Evolutionary conservation across 2,113 vertebrate species (phyloP).

Genomic region (Oncorhynchus masou): DNA sequence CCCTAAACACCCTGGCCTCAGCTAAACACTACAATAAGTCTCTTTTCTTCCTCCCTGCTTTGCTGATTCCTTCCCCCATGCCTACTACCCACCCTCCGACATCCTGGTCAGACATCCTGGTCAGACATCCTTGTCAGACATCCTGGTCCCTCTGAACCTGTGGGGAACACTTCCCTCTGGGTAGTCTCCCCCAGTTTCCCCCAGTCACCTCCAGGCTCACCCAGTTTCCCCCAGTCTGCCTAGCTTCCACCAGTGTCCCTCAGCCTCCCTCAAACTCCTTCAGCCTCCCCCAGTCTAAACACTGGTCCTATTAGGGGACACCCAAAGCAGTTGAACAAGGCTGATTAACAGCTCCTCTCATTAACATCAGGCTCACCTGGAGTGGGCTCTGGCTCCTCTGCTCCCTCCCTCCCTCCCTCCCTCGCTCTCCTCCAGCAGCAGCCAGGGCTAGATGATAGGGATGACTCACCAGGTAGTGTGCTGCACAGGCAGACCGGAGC

Average conservation of each 20-base stretch:
- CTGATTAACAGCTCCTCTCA: conserved; percentile 10
- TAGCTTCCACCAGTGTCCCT: neutral
- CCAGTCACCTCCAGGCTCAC: neutral
- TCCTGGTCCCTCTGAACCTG: too few relatives aligned
- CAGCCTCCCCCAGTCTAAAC: neutral
- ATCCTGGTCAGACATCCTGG: too few relatives aligned
- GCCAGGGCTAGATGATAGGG: neutral
- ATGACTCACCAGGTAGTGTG: neutral
- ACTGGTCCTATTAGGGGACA: neutral
- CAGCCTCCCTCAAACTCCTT: neutral
- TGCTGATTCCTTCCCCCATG: too few relatives aligned
- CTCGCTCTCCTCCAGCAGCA: neutral
- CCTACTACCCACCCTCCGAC: too few relatives aligned
- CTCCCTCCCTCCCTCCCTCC: neutral
- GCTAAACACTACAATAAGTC: conserved; percentile 3
- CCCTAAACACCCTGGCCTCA: conserved; percentile 19
- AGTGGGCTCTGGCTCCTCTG: neutral
- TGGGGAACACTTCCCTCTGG: too few relatives aligned
- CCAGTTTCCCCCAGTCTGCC: neutral
- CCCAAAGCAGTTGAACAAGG: neutral
- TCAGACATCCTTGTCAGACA: too few relatives aligned
- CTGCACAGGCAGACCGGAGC: neutral
- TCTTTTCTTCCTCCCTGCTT: conserved; percentile 1
- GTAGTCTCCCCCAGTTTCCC: neutral
- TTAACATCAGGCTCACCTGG: neutral